A percentile compares a stretch with the other conserved stretches of the same genome.
phyloP scores from a whole-genome alignment of 2,113 vertebrate species.

The Gila orcuttii region DNA sequence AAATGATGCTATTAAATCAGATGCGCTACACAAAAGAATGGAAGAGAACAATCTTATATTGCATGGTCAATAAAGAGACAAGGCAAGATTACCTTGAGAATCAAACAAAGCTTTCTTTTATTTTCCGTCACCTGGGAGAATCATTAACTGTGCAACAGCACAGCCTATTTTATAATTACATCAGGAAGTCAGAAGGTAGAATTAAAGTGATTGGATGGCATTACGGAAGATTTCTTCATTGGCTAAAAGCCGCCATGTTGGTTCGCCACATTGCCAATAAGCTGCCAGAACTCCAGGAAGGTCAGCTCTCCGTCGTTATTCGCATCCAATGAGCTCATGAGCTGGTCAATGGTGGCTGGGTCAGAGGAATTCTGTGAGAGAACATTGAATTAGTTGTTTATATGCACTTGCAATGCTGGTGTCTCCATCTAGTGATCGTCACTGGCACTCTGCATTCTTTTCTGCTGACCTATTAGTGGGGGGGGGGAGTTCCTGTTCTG shows the following conservation, averaged over 20 bases:
- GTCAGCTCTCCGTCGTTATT: conserved; percentile 79
- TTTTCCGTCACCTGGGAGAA: conserved; percentile 62
- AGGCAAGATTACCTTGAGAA: conserved; percentile 44
- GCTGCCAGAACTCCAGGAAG: conserved; percentile 79
- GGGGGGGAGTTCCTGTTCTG: conserved; percentile 30
- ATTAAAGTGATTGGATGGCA: not conserved
- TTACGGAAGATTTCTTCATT: conserved; percentile 44
- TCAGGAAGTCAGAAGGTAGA: conserved; percentile 9
- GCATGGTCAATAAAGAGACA: conserved; percentile 66
- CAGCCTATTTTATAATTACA: conserved; percentile 11
- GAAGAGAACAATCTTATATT: conserved; percentile 44
- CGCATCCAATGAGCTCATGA: conserved; percentile 75
- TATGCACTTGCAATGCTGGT: conserved; percentile 39
- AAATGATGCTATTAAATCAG: conserved; percentile 59
- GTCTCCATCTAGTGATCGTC: conserved; percentile 65
- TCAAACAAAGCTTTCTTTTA: conserved; percentile 66
- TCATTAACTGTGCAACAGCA: conserved; percentile 46
- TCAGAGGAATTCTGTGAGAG: conserved; percentile 69
- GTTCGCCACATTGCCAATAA: conserved; percentile 75
- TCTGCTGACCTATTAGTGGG: conserved; percentile 26
- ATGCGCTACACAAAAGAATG: conserved; percentile 36
- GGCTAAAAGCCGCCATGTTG: conserved; percentile 71
- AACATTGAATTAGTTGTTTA: conserved; percentile 24
- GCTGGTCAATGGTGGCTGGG: conserved; percentile 66
- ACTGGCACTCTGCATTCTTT: conserved; percentile 28